Conservation (phyloP, 2,888 invertebrate genomes). For the Drosophila nr. fundita region DNA sequence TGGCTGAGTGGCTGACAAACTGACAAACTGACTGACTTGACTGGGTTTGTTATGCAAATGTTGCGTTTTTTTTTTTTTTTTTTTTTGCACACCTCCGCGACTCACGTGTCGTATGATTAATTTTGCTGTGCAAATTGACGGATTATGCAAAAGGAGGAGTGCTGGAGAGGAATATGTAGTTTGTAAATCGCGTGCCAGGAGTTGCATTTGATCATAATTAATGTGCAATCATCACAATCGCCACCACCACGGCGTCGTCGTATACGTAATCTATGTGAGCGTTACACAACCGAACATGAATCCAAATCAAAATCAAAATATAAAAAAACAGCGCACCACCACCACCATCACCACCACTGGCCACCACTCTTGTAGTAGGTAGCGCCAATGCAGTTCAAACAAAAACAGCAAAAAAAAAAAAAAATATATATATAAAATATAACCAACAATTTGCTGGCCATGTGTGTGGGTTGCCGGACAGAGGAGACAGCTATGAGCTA, state of each 20-base stretch:
- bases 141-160: slow-evolving; percentile 29
- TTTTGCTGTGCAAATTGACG: slow-evolving; percentile 53
- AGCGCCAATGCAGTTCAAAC: slow-evolving; percentile 1
- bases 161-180: slow-evolving; percentile 9
- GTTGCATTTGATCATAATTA: slow-evolving; percentile 50
- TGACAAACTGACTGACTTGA: slow-evolving; percentile 15
- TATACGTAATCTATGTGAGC: slow-evolving; percentile 35
- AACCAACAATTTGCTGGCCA: background rate
- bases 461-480: slow-evolving; percentile 12
- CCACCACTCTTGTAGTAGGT: slow-evolving; percentile 17
- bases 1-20: slow-evolving; percentile 9
- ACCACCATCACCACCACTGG: slow-evolving; percentile 9
- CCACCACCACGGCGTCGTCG: slow-evolving; percentile 29
- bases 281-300: slow-evolving; percentile 23
- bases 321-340: slow-evolving; percentile 2
- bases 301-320: slow-evolving; percentile 5
- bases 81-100: slow-evolving; percentile 23
- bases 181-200: slow-evolving; percentile 33
- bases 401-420: background rate
- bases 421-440: background rate
- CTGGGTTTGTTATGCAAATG: slow-evolving; percentile 42
- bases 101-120: slow-evolving; percentile 63
- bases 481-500: background rate
- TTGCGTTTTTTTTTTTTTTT: slow-evolving; percentile 6
- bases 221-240: slow-evolving; percentile 34